These are phyloP conservation scores for Sebastolobus altivelis DNA, from an alignment of 2,797 vertebrate genomes.

Conservation along the genomic window DNA sequence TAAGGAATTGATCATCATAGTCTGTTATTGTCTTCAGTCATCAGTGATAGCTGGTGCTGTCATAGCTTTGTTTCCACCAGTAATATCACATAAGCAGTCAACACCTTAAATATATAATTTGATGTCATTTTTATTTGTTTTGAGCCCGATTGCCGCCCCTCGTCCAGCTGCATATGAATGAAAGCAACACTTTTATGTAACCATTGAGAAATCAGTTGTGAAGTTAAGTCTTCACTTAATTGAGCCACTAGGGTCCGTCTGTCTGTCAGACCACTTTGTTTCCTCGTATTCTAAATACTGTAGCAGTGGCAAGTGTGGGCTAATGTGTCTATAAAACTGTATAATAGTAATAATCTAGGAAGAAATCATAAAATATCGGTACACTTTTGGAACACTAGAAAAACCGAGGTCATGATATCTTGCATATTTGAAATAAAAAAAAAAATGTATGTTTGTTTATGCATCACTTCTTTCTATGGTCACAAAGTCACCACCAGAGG, in stretches of 20 bases:
- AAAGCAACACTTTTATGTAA: neutral
- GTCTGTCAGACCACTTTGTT: no score
- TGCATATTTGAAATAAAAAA: neutral
- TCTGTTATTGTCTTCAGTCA: neutral
- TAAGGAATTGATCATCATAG: neutral
- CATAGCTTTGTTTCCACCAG: neutral
- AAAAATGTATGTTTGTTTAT: neutral
- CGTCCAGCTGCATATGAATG: neutral
- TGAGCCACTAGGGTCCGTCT: neutral
- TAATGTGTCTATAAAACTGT: no score
- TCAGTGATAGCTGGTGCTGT: neutral
- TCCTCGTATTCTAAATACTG: no score
- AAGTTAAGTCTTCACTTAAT: neutral
- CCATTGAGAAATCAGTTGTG: neutral
- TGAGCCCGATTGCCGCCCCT: neutral
- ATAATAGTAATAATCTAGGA: no score
- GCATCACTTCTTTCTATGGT: neutral
- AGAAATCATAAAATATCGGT: neutral
- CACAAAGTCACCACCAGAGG: slow-evolving; percentile 20
- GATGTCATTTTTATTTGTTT: neutral
- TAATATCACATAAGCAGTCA: neutral
- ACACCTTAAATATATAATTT: neutral
- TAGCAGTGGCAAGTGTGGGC: no score
- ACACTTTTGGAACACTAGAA: neutral
- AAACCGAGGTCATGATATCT: neutral